A percentile compares a stretch with the other conserved stretches of the same genome.
These are phyloP conservation scores for Lacanobia oleracea DNA, from an alignment of 2,888 invertebrate species.

Conservation along the genomic window DNA sequence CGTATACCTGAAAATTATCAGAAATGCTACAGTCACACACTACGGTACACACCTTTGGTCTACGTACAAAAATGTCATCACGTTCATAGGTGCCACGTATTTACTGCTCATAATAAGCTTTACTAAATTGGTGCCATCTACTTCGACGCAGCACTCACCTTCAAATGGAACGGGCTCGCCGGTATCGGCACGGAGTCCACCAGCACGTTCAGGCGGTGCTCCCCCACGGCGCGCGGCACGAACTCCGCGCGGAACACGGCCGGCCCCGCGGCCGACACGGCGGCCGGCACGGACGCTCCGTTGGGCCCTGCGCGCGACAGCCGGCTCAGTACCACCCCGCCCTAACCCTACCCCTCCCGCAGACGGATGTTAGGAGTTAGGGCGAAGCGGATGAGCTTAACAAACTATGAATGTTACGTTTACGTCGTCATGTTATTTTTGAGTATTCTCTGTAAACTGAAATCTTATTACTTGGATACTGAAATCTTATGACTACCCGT, in stretches of 20 bases:
- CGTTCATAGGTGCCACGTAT: too few species aligned
- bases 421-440: slow-evolving; percentile 79
- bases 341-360: slow-evolving; percentile 73
- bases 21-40: neutral
- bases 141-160: slow-evolving; percentile 85
- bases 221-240: slow-evolving; percentile 97
- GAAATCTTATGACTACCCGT: slow-evolving; percentile 53
- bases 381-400: slow-evolving; percentile 89
- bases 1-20: slow-evolving; percentile 93
- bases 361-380: slow-evolving; percentile 85
- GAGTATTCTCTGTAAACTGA: slow-evolving; percentile 74
- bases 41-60: too few species aligned
- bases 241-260: slow-evolving; percentile 97
- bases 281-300: slow-evolving; percentile 97
- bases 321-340: slow-evolving; percentile 86
- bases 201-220: slow-evolving; percentile 96
- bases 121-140: too few species aligned
- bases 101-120: too few species aligned
- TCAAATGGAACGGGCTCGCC: slow-evolving; percentile 98
- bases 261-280: slow-evolving; percentile 95
- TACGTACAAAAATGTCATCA: too few species aligned
- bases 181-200: slow-evolving; percentile 95
- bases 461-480: slow-evolving; percentile 63
- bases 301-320: slow-evolving; percentile 94
- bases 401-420: slow-evolving; percentile 79